These are phyloP conservation scores for Hirtodrosophila cameraria DNA, from an alignment of 2,888 invertebrate genomes.

Conservation along the genomic window DNA sequence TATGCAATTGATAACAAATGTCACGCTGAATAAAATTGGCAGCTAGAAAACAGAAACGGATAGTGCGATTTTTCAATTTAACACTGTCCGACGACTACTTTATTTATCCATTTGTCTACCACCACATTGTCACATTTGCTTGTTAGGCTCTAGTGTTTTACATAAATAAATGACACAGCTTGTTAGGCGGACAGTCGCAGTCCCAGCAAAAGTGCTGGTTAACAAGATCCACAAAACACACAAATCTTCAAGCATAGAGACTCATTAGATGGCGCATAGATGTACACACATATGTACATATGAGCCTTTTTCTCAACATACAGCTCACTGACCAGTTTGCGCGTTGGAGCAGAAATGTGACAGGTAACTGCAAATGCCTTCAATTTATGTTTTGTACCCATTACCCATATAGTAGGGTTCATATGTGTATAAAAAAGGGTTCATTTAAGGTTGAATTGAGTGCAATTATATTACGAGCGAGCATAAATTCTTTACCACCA, in stretches of 20 bases:
- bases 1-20: conserved; percentile 13
- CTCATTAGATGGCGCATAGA: conserved; percentile 54
- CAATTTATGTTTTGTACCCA: no score
- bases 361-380: conserved; percentile 10
- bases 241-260: conserved; percentile 34
- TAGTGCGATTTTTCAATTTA: conserved; percentile 54
- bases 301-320: conserved; percentile 13
- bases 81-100: conserved; percentile 22
- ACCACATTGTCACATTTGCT: conserved; percentile 60
- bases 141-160: conserved; percentile 72
- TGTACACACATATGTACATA: conserved; percentile 3
- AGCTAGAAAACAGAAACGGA: background rate
- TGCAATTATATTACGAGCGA: no score
- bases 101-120: conserved; percentile 49
- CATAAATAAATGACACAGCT: conserved; percentile 71
- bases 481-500: no score
- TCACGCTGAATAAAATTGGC: background rate
- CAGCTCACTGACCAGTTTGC: background rate
- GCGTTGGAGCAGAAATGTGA: conserved; percentile 32
- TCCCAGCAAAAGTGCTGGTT: conserved; percentile 45
- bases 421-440: no score
- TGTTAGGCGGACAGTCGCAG: conserved; percentile 54
- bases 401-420: no score
- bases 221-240: conserved; percentile 61
- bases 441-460: no score